A percentile compares a stretch with the other conserved stretches of the same genome.
Evolutionary conservation across 2,797 vertebrate genomes (phyloP).

Genomic region (Trematomus bernacchii): DNA sequence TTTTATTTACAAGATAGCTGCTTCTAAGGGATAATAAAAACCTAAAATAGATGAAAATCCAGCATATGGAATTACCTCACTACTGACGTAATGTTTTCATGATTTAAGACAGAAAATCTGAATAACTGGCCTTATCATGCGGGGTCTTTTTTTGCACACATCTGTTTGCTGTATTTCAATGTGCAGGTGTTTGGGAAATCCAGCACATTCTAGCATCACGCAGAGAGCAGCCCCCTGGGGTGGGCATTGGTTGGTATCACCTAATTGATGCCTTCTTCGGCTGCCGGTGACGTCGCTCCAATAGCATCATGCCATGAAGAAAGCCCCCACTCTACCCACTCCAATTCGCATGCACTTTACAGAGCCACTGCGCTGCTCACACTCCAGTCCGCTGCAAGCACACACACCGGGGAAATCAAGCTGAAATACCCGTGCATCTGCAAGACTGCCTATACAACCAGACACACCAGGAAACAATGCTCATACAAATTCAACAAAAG

Average conservation of each 20-base stretch:
- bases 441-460: constrained; percentile 3
- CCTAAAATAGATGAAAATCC: constrained; percentile 4
- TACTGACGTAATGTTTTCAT: not conserved
- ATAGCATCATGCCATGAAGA: constrained; percentile 75
- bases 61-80: not conserved
- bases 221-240: constrained; percentile 29
- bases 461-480: constrained; percentile 22
- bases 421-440: constrained; percentile 28
- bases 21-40: not conserved
- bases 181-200: constrained; percentile 42
- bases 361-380: constrained; percentile 60
- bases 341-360: constrained; percentile 69
- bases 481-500: constrained; percentile 38
- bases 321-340: constrained; percentile 45
- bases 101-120: not conserved
- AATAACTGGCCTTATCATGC: not conserved
- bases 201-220: constrained; percentile 60
- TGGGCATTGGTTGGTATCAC: constrained; percentile 62
- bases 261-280: constrained; percentile 63
- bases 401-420: constrained; percentile 31
- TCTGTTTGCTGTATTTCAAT: constrained; percentile 12
- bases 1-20: constrained; percentile 1
- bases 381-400: constrained; percentile 24
- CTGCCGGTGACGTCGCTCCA: constrained; percentile 76
- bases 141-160: not conserved